Evolutionary conservation across 2,113 vertebrate species (phyloP).

Genomic region (Neoarius graeffei): DNA sequence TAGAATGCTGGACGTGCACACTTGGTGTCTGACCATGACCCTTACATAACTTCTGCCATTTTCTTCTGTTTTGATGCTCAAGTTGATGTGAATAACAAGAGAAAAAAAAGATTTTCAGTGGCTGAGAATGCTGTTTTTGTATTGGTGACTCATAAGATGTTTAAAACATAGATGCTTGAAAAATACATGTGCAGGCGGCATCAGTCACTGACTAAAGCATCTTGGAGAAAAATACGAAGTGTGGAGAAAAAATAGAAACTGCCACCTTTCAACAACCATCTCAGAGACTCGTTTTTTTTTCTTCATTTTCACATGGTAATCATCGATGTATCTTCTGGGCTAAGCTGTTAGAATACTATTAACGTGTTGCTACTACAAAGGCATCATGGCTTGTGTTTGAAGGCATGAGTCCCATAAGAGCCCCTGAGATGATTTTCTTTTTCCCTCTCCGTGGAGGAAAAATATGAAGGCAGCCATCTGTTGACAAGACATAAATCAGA

Average conservation of each 20-base stretch:
- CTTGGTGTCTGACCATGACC: neutral
- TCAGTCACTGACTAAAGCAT: constrained; percentile 12
- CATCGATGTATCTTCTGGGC: constrained; percentile 14
- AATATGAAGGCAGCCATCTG: constrained; percentile 25
- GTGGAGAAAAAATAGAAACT: constrained; percentile 1
- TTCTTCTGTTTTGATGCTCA: constrained; percentile 5
- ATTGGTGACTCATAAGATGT: constrained; percentile 1
- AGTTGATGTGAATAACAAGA: constrained; percentile 20
- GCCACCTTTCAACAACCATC: constrained; percentile 5
- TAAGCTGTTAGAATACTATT: constrained; percentile 34
- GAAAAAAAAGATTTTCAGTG: neutral
- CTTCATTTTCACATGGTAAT: constrained; percentile 19
- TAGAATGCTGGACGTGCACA: neutral
- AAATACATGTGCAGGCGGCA: constrained; percentile 16
- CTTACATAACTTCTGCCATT: neutral
- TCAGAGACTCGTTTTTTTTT: neutral
- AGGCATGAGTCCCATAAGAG: constrained; percentile 18
- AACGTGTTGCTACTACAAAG: neutral
- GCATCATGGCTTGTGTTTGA: constrained; percentile 10
- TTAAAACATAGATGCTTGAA: neutral
- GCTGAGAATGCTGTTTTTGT: neutral
- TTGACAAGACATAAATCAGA: constrained; percentile 52
- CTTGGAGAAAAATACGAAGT: constrained; percentile 14
- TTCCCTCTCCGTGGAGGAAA: constrained; percentile 29
- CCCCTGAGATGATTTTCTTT: constrained; percentile 30